Conservation (phyloP, 2,888 invertebrate species). For the Tipula confusa region DNA sequence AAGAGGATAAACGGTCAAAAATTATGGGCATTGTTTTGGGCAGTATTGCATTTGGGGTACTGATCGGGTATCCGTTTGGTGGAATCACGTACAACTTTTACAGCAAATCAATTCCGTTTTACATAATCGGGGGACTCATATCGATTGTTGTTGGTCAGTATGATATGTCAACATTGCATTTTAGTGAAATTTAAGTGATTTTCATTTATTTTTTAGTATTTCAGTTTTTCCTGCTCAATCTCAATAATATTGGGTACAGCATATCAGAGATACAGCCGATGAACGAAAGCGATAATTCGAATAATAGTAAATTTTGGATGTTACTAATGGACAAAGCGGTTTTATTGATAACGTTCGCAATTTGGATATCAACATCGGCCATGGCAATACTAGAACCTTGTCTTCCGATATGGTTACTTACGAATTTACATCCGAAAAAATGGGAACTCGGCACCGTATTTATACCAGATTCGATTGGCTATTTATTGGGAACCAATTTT, state of each 20-base stretch:
- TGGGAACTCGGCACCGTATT: slow-evolving; percentile 71
- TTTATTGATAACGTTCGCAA: slow-evolving; percentile 60
- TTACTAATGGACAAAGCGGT: slow-evolving; percentile 62
- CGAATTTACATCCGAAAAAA: slow-evolving; percentile 46
- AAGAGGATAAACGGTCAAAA: slow-evolving; percentile 53
- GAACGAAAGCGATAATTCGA: not conserved
- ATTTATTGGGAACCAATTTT: slow-evolving; percentile 74
- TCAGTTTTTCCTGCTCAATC: not conserved
- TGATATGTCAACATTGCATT: not conserved
- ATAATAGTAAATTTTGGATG: slow-evolving; percentile 39
- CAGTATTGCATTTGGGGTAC: slow-evolving; percentile 73
- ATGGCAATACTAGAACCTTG: slow-evolving; percentile 82
- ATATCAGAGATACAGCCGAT: not conserved
- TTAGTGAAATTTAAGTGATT: not conserved
- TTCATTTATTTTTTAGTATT: not conserved
- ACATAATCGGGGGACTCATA: slow-evolving; percentile 61
- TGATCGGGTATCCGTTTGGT: slow-evolving; percentile 78
- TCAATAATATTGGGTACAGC: not conserved
- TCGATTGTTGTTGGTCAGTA: slow-evolving; percentile 52
- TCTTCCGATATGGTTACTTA: slow-evolving; percentile 65
- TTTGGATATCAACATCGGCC: slow-evolving; percentile 73
- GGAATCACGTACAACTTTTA: slow-evolving; percentile 71
- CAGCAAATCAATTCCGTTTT: slow-evolving; percentile 70
- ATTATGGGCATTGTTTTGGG: slow-evolving; percentile 80
- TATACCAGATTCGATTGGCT: slow-evolving; percentile 80